Conservation (phyloP, 2,888 invertebrate species). For the Yponomeuta cagnagella region DNA sequence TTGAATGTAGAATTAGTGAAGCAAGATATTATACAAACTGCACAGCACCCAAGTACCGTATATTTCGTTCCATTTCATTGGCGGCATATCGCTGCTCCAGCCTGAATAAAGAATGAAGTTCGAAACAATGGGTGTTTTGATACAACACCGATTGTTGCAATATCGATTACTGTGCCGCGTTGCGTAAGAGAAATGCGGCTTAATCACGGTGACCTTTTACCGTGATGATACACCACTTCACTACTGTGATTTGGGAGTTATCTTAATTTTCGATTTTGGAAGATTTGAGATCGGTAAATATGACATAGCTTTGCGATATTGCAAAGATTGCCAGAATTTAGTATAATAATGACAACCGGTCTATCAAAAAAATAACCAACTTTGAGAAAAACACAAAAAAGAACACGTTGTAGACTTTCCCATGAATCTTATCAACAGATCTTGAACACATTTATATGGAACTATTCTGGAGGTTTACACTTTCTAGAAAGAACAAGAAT, state of each 20-base stretch:
- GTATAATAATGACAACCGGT: not conserved
- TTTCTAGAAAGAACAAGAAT: too few species aligned
- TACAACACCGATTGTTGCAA: conserved; percentile 7
- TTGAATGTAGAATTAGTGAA: too few species aligned
- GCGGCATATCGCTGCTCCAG: not conserved
- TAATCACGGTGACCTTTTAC: not conserved
- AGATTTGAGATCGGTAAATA: not conserved
- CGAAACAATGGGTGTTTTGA: conserved; percentile 8
- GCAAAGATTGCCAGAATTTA: not conserved
- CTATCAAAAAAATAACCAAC: not conserved
- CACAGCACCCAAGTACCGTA: not conserved
- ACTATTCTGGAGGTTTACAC: too few species aligned
- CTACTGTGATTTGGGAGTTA: not conserved
- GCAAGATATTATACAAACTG: not conserved
- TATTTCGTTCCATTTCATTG: not conserved
- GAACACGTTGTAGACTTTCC: too few species aligned
- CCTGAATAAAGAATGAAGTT: not conserved
- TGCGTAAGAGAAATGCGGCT: conserved; percentile 7
- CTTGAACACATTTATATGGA: too few species aligned
- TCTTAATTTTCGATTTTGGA: not conserved
- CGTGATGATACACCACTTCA: not conserved
- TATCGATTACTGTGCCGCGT: not conserved
- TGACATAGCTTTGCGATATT: too few species aligned
- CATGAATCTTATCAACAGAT: too few species aligned
- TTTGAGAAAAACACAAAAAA: too few species aligned